Evolutionary conservation across 2,888 invertebrate genomes (phyloP).

Genomic region (Mesopsocus fuscifrons): DNA sequence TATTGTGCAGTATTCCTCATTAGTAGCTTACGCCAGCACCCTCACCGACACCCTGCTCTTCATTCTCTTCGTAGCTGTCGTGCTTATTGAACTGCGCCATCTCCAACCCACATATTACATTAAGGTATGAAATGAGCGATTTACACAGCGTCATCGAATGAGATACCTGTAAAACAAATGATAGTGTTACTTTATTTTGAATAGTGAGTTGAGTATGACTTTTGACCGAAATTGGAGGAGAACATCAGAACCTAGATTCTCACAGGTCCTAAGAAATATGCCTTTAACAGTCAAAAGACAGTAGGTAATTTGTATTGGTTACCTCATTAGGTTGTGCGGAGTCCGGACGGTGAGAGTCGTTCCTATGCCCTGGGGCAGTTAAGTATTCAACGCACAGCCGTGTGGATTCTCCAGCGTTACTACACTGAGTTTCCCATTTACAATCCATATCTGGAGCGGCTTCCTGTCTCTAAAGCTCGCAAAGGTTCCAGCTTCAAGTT

Average conservation of each 20-base stretch:
- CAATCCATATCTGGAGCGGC: constrained; percentile 85
- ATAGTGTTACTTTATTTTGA: not conserved
- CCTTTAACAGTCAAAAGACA: too few species aligned
- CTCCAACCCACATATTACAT: constrained; percentile 76
- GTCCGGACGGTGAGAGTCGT: constrained; percentile 85
- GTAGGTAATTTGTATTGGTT: too few species aligned
- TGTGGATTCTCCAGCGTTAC: constrained; percentile 80
- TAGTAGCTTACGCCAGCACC: constrained; percentile 84
- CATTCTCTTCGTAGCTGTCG: constrained; percentile 84
- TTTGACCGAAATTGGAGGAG: constrained; percentile 11
- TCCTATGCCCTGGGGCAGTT: constrained; percentile 78
- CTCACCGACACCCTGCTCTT: constrained; percentile 86
- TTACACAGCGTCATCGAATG: too few species aligned
- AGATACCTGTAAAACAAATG: too few species aligned
- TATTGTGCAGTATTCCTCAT: constrained; percentile 56
- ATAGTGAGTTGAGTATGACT: not conserved
- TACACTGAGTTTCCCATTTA: constrained; percentile 92
- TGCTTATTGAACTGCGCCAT: constrained; percentile 84
- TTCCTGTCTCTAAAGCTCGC: constrained; percentile 67
- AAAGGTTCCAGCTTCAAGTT: constrained; percentile 77
- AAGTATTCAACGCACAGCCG: constrained; percentile 88
- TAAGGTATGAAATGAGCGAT: constrained; percentile 35
- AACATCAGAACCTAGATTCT: constrained; percentile 6
- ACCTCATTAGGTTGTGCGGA: constrained; percentile 63
- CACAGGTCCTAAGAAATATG: too few species aligned